phyloP scores from a whole-genome alignment of 1,140 invertebrate genomes.

The Papilio dardanus region DNA sequence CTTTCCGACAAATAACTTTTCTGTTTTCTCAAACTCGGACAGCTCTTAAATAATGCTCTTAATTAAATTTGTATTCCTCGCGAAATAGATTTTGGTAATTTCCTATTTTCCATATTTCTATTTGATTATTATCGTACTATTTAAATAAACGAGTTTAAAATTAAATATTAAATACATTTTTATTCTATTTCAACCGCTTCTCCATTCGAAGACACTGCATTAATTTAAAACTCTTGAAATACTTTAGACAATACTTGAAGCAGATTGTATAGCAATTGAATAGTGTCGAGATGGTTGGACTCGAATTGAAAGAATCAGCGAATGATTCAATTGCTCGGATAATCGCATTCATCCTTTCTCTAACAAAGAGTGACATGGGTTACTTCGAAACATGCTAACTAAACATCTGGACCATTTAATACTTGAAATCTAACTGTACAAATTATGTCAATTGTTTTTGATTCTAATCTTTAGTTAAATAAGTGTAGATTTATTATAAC shows the following conservation, averaged over 20 bases:
- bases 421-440: not conserved
- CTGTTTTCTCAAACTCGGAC: conserved; percentile 79
- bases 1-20: conserved; percentile 80
- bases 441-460: not conserved
- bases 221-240: conserved; percentile 9
- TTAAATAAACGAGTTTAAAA: conserved; percentile 29
- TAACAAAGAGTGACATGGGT: conserved; percentile 52
- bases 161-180: conserved; percentile 24
- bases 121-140: conserved; percentile 28
- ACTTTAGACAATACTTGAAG: conserved; percentile 16
- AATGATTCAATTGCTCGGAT: conserved; percentile 50
- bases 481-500: too few relatives aligned
- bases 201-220: not conserved
- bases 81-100: conserved; percentile 60
- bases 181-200: not conserved
- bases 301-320: conserved; percentile 40
- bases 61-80: conserved; percentile 74
- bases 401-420: conserved; percentile 9
- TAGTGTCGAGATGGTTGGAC: conserved; percentile 16
- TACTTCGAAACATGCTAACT: conserved; percentile 2
- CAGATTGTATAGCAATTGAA: conserved; percentile 33
- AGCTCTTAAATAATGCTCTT: conserved; percentile 76
- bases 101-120: conserved; percentile 27
- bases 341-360: conserved; percentile 49
- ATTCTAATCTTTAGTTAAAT: not conserved